These are phyloP conservation scores for Musca vetustissima DNA, from an alignment of 1,140 invertebrate species.

Conservation along the genomic window DNA sequence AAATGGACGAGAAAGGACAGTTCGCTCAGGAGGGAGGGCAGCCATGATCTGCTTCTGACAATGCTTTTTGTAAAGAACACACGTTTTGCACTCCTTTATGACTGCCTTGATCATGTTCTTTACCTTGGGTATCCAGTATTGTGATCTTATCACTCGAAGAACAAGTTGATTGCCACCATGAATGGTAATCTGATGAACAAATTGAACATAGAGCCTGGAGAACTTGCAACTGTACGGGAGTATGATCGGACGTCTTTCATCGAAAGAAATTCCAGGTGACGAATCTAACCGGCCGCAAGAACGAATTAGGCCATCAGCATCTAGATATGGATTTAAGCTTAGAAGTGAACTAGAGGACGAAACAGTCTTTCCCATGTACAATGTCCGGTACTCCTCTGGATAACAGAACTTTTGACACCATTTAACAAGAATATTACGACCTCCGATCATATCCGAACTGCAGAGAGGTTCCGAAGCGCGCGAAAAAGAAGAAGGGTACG, in stretches of 20 bases:
- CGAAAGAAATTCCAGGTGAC: too few relatives aligned
- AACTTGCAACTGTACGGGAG: too few relatives aligned
- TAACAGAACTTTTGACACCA: neutral
- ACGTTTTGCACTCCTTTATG: neutral
- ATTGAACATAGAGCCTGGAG: too few relatives aligned
- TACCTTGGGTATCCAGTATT: neutral
- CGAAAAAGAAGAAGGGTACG: neutral
- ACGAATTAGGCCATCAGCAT: too few relatives aligned
- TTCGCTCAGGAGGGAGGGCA: neutral
- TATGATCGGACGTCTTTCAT: too few relatives aligned
- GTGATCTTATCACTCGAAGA: neutral
- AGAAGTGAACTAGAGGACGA: too few relatives aligned
- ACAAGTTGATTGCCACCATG: neutral
- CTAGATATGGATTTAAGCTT: too few relatives aligned
- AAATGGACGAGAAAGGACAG: neutral
- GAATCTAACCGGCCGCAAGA: too few relatives aligned
- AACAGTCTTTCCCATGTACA: neutral
- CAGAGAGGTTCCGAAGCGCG: neutral
- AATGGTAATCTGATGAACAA: neutral
- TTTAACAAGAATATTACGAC: neutral
- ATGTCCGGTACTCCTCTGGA: neutral
- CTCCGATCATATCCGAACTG: neutral
- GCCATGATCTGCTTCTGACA: neutral
- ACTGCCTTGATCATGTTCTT: too few relatives aligned
- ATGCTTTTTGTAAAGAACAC: neutral